phyloP scores from a whole-genome alignment of 2,797 vertebrate genomes.

The Phoebastria nigripes region DNA sequence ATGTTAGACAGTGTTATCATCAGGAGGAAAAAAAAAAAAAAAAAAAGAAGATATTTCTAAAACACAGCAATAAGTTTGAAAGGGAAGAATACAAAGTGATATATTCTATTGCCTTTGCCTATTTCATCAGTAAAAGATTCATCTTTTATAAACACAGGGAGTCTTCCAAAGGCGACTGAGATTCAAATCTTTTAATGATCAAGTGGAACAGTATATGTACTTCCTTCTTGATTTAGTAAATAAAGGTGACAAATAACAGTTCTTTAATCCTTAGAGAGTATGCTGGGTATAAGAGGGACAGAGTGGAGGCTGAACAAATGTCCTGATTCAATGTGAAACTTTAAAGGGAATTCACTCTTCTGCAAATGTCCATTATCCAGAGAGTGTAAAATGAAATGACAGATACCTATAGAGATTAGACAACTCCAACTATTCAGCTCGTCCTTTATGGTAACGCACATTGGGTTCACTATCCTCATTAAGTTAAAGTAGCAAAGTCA shows the following conservation, averaged over 20 bases:
- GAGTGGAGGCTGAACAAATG: background rate
- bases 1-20: background rate
- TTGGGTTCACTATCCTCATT: background rate
- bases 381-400: constrained; percentile 24
- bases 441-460: background rate
- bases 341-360: background rate
- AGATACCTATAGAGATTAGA: background rate
- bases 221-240: constrained; percentile 45
- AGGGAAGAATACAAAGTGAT: background rate
- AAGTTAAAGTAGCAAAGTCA: background rate
- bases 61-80: background rate
- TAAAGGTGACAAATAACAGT: constrained; percentile 35
- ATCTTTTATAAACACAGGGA: background rate
- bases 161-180: background rate
- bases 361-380: background rate
- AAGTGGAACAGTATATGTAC: background rate
- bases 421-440: background rate
- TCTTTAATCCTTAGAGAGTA: constrained; percentile 34
- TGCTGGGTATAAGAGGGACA: background rate
- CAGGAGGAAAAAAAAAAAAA: background rate
- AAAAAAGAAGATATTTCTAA: background rate
- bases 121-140: background rate
- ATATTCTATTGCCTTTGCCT: background rate
- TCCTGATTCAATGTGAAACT: constrained; percentile 5
- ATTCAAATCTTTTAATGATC: constrained; percentile 41